Percentiles rank a stretch among this genome's conserved stretches.
Conservation (phyloP, 2,888 invertebrate genomes). For the Nomada fucata region DNA sequence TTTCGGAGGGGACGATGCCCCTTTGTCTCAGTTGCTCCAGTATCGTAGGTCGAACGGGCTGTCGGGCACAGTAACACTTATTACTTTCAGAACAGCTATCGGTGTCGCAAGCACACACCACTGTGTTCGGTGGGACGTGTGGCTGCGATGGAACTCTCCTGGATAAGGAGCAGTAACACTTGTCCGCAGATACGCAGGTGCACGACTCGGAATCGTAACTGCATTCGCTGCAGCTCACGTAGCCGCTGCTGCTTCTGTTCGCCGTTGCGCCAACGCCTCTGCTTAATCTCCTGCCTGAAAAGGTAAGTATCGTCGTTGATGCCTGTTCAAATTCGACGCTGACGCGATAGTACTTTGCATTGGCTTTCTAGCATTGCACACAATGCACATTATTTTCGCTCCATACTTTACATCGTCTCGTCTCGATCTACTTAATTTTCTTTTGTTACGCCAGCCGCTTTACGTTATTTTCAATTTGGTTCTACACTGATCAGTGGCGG, state of each 20-base stretch:
- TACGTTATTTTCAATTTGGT: too few species aligned
- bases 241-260: conserved; percentile 86
- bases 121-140: conserved; percentile 82
- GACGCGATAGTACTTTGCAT: too few species aligned
- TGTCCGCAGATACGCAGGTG: conserved; percentile 90
- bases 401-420: too few species aligned
- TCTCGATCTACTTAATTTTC: background rate
- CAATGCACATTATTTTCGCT: too few species aligned
- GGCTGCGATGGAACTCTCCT: conserved; percentile 79
- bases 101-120: conserved; percentile 91
- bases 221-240: conserved; percentile 95
- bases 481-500: too few species aligned
- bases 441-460: too few species aligned
- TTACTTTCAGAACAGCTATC: conserved; percentile 95
- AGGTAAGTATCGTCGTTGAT: background rate
- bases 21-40: conserved; percentile 85
- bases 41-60: conserved; percentile 83
- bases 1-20: conserved; percentile 84
- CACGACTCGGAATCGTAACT: conserved; percentile 94
- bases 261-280: conserved; percentile 72
- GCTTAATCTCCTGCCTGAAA: conserved; percentile 74
- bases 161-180: conserved; percentile 92
- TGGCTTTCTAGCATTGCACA: too few species aligned
- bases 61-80: conserved; percentile 91
- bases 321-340: background rate